Evolutionary conservation across 1,140 invertebrate genomes (phyloP), one percentile per base, ranked within the genome.

Genomic region (Lineus longissimus): DNA sequence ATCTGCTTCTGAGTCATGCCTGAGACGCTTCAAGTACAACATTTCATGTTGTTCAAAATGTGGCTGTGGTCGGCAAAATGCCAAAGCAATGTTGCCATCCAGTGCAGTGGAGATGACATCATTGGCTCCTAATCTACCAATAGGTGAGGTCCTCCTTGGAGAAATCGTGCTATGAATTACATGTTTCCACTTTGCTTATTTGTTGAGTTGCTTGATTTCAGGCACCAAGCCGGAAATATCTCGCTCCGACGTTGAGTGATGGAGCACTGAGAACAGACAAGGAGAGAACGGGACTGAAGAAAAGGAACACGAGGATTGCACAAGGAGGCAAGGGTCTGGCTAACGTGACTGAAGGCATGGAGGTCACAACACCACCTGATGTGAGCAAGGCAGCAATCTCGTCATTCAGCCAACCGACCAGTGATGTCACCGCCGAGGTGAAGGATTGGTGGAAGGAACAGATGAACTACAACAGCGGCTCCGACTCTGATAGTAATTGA

Each of bases 191-290:
- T 15, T 7, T 15, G 4, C 51, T 29, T 23, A 45, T 30, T 56
- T 13, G 27, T 36, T 17, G 17, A 61, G 23, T 59, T 36, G 62
- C 6, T 59, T 56, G 41, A 45, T 45, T 61, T 69, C 27, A 79
- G 78, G 69, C 70, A 22, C 65, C 68, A 2, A 89, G 91, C 0
- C 86, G 92, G 62, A 94, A 94, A 73, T 94, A 90, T 80, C 81
- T 95, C 62, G 91, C 91, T 17, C 92, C 93, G 25, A 93, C 92
- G 0, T 79, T 94, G 45, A 94, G 91, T 47, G 92, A 94, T 83
- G 90, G 91, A 25, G 88, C 90, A 56, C 86, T 89, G 25, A 82
- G 90, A 41, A 84, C 87, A 11, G 76, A 79, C 36, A 93, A 93
- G 76, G 88, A 88, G 67, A 84, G 87, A 63, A 82, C 85, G 40